Conservation (phyloP, 2,888 invertebrate genomes). For the Drosophila kanekoi region DNA sequence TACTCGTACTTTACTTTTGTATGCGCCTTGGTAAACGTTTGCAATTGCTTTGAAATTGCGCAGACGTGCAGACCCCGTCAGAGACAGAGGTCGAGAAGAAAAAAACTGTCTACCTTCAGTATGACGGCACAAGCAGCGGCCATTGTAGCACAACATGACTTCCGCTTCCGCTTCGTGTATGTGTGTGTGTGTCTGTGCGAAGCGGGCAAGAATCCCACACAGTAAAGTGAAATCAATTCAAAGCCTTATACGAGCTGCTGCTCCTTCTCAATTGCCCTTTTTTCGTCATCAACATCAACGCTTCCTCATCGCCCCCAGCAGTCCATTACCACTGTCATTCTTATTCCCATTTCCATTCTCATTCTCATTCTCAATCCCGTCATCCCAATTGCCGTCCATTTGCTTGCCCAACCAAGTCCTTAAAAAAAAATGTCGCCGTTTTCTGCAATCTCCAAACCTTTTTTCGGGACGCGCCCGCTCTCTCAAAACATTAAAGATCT, state of each 20-base stretch:
- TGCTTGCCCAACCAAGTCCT: slow-evolving; percentile 36
- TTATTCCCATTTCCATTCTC: slow-evolving; percentile 27
- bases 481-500: slow-evolving; percentile 14
- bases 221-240: slow-evolving; percentile 65
- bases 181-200: slow-evolving; percentile 10
- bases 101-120: slow-evolving; percentile 69
- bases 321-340: slow-evolving; percentile 32
- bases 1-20: slow-evolving; percentile 63
- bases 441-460: slow-evolving; percentile 33
- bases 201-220: slow-evolving; percentile 23
- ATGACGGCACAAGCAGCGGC: slow-evolving; percentile 48
- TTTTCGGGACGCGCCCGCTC: slow-evolving; percentile 2
- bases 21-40: slow-evolving; percentile 72
- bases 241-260: slow-evolving; percentile 45
- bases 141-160: slow-evolving; percentile 78
- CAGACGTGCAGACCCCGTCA: slow-evolving; percentile 69
- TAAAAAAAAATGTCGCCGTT: slow-evolving; percentile 41
- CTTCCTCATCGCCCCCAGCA: slow-evolving; percentile 47
- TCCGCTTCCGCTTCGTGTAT: slow-evolving; percentile 59
- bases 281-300: slow-evolving; percentile 56
- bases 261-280: slow-evolving; percentile 58
- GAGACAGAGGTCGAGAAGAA: slow-evolving; percentile 38
- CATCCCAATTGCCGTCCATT: slow-evolving; percentile 51
- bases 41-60: slow-evolving; percentile 80
- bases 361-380: slow-evolving; percentile 26